Percentiles rank a stretch among this genome's conserved stretches.
phyloP scores from a whole-genome alignment of 2,113 vertebrate species.

The Halichoeres trimaculatus region DNA sequence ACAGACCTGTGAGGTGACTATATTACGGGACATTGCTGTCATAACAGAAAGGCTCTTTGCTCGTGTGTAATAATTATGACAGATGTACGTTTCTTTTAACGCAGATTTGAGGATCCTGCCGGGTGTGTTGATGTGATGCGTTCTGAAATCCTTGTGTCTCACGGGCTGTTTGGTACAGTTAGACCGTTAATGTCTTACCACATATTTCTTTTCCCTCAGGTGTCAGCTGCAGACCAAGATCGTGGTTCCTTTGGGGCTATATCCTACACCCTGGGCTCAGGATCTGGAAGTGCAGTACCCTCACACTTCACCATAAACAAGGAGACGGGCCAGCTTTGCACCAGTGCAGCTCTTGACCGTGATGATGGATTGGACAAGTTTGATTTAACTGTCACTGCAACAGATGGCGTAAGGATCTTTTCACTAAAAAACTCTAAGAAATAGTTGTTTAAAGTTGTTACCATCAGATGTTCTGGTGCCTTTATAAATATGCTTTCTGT shows the following conservation, averaged over 20 bases:
- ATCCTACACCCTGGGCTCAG: conserved; percentile 89
- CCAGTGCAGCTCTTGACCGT: conserved; percentile 85
- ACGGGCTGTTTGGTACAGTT: conserved; percentile 24
- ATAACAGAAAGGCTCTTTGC: conserved; percentile 59
- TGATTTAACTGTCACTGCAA: conserved; percentile 91
- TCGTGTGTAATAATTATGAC: conserved; percentile 64
- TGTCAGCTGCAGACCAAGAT: conserved; percentile 92
- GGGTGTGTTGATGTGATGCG: conserved; percentile 15
- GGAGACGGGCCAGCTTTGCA: conserved; percentile 91
- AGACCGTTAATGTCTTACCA: conserved; percentile 32
- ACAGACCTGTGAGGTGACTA: conserved; percentile 34
- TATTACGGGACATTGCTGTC: conserved; percentile 45
- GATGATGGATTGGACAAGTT: conserved; percentile 89
- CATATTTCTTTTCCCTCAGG: conserved; percentile 80
- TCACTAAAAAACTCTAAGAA: not conserved
- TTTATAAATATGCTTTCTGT: not conserved
- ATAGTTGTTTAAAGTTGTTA: not conserved
- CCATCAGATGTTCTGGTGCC: not conserved
- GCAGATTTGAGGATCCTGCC: conserved; percentile 7
- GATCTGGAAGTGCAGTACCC: conserved; percentile 79
- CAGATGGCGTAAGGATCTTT: conserved; percentile 89
- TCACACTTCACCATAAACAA: conserved; percentile 88
- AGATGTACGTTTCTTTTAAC: conserved; percentile 39
- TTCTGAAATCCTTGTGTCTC: conserved; percentile 35
- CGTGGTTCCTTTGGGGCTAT: conserved; percentile 90